These are phyloP conservation scores for Gallinago solitaria DNA, from an alignment of 2,797 vertebrate genomes.

Conservation along the genomic window DNA sequence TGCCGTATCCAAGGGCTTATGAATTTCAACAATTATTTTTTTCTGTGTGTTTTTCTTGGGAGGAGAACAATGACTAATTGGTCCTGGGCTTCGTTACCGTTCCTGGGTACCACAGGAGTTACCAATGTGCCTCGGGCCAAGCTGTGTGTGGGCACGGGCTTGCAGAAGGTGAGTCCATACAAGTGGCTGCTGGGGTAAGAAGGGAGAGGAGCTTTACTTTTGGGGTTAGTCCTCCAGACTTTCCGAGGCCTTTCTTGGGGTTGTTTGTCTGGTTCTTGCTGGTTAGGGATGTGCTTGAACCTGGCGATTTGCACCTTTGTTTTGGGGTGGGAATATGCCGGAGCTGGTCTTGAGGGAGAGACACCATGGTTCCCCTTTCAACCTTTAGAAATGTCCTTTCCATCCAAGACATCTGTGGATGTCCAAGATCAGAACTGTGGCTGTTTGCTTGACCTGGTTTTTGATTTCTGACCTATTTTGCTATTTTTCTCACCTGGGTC, in stretches of 20 bases:
- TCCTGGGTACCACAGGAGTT: background rate
- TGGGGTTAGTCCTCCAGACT: too few species aligned
- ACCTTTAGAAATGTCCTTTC: background rate
- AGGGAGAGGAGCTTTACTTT: background rate
- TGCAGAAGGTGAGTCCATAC: background rate
- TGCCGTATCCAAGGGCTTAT: background rate
- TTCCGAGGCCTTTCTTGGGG: too few species aligned
- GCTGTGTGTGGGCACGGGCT: background rate
- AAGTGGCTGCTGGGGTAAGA: background rate
- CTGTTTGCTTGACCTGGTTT: background rate
- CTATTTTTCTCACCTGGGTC: background rate
- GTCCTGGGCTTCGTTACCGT: background rate
- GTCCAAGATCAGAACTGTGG: background rate
- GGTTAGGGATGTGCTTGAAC: background rate
- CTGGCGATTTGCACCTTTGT: background rate
- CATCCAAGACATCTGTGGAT: background rate
- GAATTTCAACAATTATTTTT: background rate
- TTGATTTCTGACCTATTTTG: background rate
- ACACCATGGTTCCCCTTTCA: fast-evolving
- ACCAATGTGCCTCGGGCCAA: background rate
- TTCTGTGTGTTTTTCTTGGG: background rate
- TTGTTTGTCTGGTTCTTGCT: too few species aligned
- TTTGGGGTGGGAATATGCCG: background rate
- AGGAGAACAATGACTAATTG: background rate
- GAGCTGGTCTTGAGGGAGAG: background rate